Percentiles rank a stretch among this genome's conserved stretches.
Conservation (phyloP, 1,140 invertebrate species). For the Triops longicaudatus region DNA sequence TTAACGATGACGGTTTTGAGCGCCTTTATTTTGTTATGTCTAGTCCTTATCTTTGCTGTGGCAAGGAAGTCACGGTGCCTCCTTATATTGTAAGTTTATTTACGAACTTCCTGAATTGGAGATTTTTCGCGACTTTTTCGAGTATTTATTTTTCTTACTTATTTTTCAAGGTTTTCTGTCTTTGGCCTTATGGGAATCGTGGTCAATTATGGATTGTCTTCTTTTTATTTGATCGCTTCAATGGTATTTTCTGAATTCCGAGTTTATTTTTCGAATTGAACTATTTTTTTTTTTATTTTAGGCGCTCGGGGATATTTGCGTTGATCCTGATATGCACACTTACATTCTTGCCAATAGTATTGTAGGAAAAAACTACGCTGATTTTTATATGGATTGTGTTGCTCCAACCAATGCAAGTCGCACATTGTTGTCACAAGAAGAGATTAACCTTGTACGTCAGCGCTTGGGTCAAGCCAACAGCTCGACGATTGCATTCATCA, state of each 20-base stretch:
- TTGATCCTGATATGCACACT: constrained; percentile 55
- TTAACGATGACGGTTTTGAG: constrained; percentile 66
- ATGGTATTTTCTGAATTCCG: constrained; percentile 45
- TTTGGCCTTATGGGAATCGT: constrained; percentile 82
- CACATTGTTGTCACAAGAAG: constrained; percentile 25
- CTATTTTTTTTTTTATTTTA: constrained; percentile 32
- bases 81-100: constrained; percentile 58
- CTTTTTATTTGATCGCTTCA: constrained; percentile 66
- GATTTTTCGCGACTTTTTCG: no score
- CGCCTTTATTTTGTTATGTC: constrained; percentile 65
- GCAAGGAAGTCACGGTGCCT: constrained; percentile 71
- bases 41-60: constrained; percentile 70
- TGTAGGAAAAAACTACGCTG: constrained; percentile 51
- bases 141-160: constrained; percentile 34
- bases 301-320: constrained; percentile 66
- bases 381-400: constrained; percentile 65
- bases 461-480: constrained; percentile 24
- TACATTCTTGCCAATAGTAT: constrained; percentile 35
- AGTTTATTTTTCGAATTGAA: neutral
- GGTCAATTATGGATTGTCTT: constrained; percentile 76
- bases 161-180: constrained; percentile 58
- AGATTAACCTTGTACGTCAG: constrained; percentile 25
- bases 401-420: constrained; percentile 32
- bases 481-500: constrained; percentile 26
- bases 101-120: constrained; percentile 3